Evolutionary conservation across 2,888 invertebrate genomes (phyloP).

Genomic region (Tortrix viridana): DNA sequence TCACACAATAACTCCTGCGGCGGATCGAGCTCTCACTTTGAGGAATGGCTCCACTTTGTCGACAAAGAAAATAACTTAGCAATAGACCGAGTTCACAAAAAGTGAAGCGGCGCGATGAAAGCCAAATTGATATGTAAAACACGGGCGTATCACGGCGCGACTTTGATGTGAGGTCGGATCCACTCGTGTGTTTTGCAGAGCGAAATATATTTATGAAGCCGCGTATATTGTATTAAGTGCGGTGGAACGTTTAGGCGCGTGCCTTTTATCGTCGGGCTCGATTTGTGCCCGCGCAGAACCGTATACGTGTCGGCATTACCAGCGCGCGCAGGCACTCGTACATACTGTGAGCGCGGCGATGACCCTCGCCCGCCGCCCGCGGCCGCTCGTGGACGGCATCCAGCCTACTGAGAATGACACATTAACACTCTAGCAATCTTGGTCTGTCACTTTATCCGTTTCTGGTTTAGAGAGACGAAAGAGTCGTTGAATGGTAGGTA

Average conservation of each 20-base stretch:
- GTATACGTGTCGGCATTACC: conserved; percentile 7
- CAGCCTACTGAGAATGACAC: background rate
- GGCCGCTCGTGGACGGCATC: background rate
- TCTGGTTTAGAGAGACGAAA: too few species aligned
- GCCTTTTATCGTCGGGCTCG: conserved; percentile 16
- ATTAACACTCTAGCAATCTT: too few species aligned
- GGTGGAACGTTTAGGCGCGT: conserved; percentile 29
- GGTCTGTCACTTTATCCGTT: too few species aligned
- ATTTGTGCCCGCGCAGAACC: background rate
- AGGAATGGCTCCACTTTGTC: conserved; percentile 26
- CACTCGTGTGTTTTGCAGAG: conserved; percentile 29
- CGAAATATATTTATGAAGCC: conserved; percentile 34
- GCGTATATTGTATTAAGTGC: conserved; percentile 31
- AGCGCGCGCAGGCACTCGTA: too few species aligned
- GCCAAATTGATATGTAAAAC: conserved; percentile 37
- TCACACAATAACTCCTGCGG: conserved; percentile 6
- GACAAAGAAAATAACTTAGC: conserved; percentile 32
- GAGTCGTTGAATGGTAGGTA: too few species aligned
- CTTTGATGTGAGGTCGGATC: conserved; percentile 34
- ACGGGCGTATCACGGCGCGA: conserved; percentile 22
- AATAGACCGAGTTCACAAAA: conserved; percentile 26
- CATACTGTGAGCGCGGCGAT: background rate
- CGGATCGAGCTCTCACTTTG: conserved; percentile 8
- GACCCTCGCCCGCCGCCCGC: background rate
- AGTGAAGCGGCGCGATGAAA: conserved; percentile 14